Percentiles rank a stretch among this genome's conserved stretches.
phyloP scores from a whole-genome alignment of 2,113 vertebrate species.

The Dolichotis patagonum region DNA sequence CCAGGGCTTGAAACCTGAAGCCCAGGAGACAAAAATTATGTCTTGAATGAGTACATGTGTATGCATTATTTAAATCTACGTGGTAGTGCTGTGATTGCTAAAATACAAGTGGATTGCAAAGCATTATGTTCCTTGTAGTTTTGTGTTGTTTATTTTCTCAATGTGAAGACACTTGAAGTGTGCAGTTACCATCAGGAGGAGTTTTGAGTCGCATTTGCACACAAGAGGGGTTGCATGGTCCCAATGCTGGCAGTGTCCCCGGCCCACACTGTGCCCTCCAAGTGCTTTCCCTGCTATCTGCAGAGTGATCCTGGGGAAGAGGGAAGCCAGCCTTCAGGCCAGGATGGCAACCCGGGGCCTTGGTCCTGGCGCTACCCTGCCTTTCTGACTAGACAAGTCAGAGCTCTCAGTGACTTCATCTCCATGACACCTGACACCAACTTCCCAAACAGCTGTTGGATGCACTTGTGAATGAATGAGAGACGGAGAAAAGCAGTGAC shows the following conservation, averaged over 20 bases:
- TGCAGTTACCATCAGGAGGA: background rate
- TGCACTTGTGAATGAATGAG: background rate
- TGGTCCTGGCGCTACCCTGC: background rate
- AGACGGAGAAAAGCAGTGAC: background rate
- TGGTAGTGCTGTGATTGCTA: background rate
- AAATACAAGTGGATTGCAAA: slow-evolving; percentile 48
- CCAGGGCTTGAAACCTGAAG: background rate
- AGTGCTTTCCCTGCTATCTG: background rate
- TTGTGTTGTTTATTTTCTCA: slow-evolving; percentile 1
- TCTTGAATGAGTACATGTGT: background rate
- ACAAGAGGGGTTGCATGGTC: background rate
- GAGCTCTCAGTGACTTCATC: background rate
- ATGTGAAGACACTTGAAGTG: background rate
- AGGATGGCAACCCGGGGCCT: background rate
- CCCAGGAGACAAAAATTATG: slow-evolving; percentile 9
- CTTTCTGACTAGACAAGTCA: background rate
- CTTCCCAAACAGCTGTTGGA: background rate
- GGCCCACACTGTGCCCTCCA: background rate
- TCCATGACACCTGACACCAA: background rate
- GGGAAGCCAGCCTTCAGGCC: background rate
- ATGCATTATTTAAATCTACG: background rate
- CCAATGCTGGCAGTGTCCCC: background rate
- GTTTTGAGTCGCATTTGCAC: slow-evolving; percentile 26
- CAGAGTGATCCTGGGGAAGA: background rate
- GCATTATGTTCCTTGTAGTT: background rate